Evolutionary conservation across 1,140 invertebrate species (phyloP).

Genomic region (Harlomillsia oculata): DNA sequence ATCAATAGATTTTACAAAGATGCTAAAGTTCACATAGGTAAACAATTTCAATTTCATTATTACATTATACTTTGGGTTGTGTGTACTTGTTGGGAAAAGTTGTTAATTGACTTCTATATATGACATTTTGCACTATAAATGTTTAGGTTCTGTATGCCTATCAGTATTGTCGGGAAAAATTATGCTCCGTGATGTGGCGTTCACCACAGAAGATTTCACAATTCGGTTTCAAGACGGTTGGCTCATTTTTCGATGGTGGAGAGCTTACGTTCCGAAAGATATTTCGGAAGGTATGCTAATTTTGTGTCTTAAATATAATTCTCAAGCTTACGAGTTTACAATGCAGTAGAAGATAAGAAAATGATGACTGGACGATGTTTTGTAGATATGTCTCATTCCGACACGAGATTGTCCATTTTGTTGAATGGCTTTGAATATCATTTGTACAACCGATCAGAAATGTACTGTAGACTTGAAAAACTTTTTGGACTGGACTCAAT

Average conservation of each 20-base stretch:
- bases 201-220: slow-evolving; percentile 89
- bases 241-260: slow-evolving; percentile 95
- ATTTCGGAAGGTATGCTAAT: slow-evolving; percentile 68
- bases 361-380: slow-evolving; percentile 35
- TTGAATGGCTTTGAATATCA: slow-evolving; percentile 94
- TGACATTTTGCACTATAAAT: slow-evolving; percentile 1
- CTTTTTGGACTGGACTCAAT: slow-evolving; percentile 72
- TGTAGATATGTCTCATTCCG: slow-evolving; percentile 87
- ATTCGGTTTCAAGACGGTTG: slow-evolving; percentile 91
- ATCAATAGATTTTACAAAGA: slow-evolving; percentile 76
- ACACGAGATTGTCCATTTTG: slow-evolving; percentile 84
- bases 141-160: slow-evolving; percentile 79
- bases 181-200: slow-evolving; percentile 94
- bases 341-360: background rate
- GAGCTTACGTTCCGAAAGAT: slow-evolving; percentile 86
- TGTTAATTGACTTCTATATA: background rate
- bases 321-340: too few relatives aligned
- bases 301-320: background rate
- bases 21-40: slow-evolving; percentile 84
- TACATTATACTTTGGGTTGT: too few relatives aligned
- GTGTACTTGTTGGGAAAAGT: background rate
- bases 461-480: slow-evolving; percentile 81
- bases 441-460: slow-evolving; percentile 82
- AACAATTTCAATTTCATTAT: slow-evolving; percentile 38
- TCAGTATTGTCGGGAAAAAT: slow-evolving; percentile 94